Evolutionary conservation across 2,888 invertebrate genomes (phyloP), one percentile per base, ranked within the genome.

Genomic region (Brachypterus glaber): DNA sequence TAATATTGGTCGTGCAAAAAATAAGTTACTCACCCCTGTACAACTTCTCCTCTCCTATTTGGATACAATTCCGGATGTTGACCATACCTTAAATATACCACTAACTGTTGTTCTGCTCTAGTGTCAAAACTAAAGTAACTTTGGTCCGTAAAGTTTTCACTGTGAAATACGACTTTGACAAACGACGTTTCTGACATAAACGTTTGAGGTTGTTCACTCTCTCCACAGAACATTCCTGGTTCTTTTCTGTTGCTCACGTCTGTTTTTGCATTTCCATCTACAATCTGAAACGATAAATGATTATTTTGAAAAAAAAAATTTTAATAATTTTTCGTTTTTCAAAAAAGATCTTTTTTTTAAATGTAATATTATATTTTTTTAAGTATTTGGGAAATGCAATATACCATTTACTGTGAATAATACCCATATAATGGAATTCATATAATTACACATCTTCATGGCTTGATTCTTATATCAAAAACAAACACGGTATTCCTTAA

Each of bases 121-220:
- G 82, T 81, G 59, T 86, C 85, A 61, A 87, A 86, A 54, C 84
- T 84, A 64, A 86, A 83, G 68, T 86, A 87, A 2, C 85, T 86
- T 69, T 91, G 90, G 64, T 90, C 89, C 31, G 91, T 90, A 69
- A 89, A 91, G 69, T 90, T 90, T 65, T 91, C 90, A 26, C 87
- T 85, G 62, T 89, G 88, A 69, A 91, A 91, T 48, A 89, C 76
- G 45, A 92, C 81, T 64, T 88, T 87, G 40, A 92, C 89, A 68
- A 89, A 88, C 63, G 86, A 88, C 37, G 91, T 92, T 69, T 92
- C 91, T 35, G 90, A 91, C 66, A 91, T 91, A 72, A 91, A 91
- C 17, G 89, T 90, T 68, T 91, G 89, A 1, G 90, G 88, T 55
- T 91, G 90, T 58, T 92, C 91, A 33, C 87, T 89, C 64, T 92